phyloP scores from a whole-genome alignment of 2,888 invertebrate species.

The Amphimallon solstitiale region DNA sequence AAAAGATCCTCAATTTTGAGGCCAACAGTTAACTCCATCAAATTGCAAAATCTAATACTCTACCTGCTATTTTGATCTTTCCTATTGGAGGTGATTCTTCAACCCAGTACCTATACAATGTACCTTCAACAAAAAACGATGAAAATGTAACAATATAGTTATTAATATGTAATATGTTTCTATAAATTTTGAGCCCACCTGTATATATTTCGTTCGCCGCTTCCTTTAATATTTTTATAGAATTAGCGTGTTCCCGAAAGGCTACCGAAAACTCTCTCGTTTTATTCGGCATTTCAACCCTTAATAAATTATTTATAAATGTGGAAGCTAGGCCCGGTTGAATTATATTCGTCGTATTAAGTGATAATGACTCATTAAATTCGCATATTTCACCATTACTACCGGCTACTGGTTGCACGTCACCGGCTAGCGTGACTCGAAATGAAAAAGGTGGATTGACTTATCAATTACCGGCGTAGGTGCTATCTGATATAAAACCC shows the following conservation, averaged over 20 bases:
- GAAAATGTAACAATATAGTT: too few relatives aligned
- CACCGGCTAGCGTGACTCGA: constrained; percentile 13
- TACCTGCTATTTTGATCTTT: too few relatives aligned
- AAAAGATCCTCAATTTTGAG: too few relatives aligned
- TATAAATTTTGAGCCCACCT: too few relatives aligned
- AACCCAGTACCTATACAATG: too few relatives aligned
- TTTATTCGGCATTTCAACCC: neutral
- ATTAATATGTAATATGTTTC: too few relatives aligned
- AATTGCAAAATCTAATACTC: too few relatives aligned
- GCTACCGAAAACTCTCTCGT: neutral
- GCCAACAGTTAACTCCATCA: too few relatives aligned
- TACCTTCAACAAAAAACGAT: too few relatives aligned
- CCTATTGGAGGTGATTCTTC: too few relatives aligned
- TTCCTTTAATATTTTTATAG: neutral
- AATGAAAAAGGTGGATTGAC: constrained; percentile 33
- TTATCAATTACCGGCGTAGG: constrained; percentile 24
- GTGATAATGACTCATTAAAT: constrained; percentile 32
- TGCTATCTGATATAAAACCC: constrained; percentile 19
- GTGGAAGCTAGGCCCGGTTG: constrained; percentile 4
- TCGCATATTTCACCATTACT: constrained; percentile 21
- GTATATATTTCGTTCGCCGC: too few relatives aligned
- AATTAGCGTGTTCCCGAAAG: neutral
- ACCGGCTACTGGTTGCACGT: neutral
- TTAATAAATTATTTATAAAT: constrained; percentile 18
- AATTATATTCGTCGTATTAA: constrained; percentile 22